Evolutionary conservation across 2,888 invertebrate genomes (phyloP).

Genomic region (Conchocele bisecta): DNA sequence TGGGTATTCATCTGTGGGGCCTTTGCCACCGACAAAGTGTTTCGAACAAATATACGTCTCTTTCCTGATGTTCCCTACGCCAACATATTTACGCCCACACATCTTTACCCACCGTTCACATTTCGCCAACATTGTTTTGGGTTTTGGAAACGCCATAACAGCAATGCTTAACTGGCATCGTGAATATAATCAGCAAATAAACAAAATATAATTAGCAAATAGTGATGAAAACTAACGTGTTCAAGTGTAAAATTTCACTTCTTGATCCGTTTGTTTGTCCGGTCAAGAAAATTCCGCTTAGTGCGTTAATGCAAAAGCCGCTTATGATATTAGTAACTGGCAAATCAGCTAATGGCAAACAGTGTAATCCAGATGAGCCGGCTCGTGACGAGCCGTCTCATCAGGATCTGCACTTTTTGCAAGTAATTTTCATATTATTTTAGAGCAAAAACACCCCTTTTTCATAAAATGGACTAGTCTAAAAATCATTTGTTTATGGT

Average conservation of each 20-base stretch:
- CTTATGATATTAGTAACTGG: conserved; percentile 1
- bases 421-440: too few relatives aligned
- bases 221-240: neutral
- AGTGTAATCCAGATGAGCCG: too few relatives aligned
- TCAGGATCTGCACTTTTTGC: too few relatives aligned
- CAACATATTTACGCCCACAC: conserved; percentile 3
- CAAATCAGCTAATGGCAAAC: conserved; percentile 5
- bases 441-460: too few relatives aligned
- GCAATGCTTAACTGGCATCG: conserved; percentile 12
- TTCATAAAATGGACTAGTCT: too few relatives aligned
- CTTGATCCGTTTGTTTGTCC: conserved; percentile 3
- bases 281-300: neutral
- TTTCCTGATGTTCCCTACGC: conserved; percentile 8
- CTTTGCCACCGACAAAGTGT: conserved; percentile 26
- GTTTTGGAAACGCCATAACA: conserved; percentile 23
- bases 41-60: conserved; percentile 32
- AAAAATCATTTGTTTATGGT: too few relatives aligned
- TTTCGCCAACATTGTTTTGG: neutral
- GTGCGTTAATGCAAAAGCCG: neutral
- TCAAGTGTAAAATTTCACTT: neutral
- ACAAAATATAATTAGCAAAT: neutral
- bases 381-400: too few relatives aligned
- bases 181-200: neutral
- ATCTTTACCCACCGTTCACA: conserved; percentile 11
- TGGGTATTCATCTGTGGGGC: conserved; percentile 14